These are phyloP conservation scores for Drosophila tropicalis DNA, from an alignment of 1,140 invertebrate species.

Conservation along the genomic window DNA sequence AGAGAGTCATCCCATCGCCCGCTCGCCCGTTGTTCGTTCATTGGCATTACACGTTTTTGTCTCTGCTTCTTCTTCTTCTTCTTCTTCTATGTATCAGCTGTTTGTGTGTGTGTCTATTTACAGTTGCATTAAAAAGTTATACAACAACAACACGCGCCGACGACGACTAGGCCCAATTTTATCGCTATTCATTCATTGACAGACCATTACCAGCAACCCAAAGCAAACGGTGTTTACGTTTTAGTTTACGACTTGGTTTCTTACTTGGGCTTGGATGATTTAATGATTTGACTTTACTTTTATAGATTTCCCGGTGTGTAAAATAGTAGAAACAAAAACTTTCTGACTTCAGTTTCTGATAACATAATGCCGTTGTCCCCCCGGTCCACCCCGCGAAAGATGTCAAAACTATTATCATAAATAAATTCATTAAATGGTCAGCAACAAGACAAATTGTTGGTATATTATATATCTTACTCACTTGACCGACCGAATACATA, in stretches of 20 bases:
- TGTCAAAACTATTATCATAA: constrained; percentile 6
- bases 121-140: constrained; percentile 10
- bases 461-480: too few species aligned
- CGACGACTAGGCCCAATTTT: background rate
- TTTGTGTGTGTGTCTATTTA: background rate
- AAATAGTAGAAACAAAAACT: background rate
- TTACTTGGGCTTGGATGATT: background rate
- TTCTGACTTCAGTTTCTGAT: too few species aligned
- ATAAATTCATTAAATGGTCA: background rate
- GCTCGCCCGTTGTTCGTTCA: background rate
- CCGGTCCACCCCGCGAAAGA: background rate
- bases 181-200: background rate
- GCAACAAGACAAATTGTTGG: background rate
- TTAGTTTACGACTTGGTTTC: background rate
- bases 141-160: background rate
- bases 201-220: background rate
- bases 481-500: background rate
- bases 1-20: constrained; percentile 7
- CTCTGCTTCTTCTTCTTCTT: background rate
- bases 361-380: background rate
- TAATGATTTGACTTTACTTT: background rate
- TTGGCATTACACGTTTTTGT: constrained; percentile 1
- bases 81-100: background rate
- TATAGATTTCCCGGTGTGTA: background rate
- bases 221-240: constrained; percentile 9